Evolutionary conservation across 2,797 vertebrate genomes (phyloP).

Genomic region (Ctenosaura bakeri): DNA sequence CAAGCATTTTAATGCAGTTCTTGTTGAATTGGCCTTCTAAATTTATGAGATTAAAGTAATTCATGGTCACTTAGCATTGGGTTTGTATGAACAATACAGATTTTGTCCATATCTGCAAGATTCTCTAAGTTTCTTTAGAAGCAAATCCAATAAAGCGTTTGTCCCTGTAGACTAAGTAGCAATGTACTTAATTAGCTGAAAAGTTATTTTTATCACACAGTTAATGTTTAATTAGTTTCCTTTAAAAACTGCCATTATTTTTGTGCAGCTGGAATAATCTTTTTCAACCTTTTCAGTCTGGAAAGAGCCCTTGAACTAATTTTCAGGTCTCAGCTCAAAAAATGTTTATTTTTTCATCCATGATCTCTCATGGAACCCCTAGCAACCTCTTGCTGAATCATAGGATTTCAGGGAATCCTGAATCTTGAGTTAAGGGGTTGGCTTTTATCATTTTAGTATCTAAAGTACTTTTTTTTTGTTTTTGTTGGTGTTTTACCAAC

Average conservation of each 20-base stretch:
- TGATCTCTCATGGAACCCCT: too few species aligned
- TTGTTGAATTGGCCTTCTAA: background rate
- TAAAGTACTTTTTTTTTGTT: background rate
- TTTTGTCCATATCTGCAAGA: background rate
- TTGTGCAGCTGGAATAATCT: background rate
- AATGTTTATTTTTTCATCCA: too few species aligned
- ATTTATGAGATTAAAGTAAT: background rate
- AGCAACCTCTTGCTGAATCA: too few species aligned
- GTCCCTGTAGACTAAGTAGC: background rate
- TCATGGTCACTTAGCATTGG: background rate
- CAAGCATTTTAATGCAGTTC: background rate
- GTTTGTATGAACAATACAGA: background rate
- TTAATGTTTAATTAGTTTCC: background rate
- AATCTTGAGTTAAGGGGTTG: background rate
- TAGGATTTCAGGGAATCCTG: too few species aligned
- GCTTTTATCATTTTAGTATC: background rate
- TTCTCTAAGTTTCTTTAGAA: background rate
- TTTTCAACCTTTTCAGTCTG: background rate
- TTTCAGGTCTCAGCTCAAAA: background rate
- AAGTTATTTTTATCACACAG: background rate
- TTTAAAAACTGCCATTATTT: background rate
- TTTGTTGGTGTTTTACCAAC: background rate
- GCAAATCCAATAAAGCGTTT: slow-evolving; percentile 1
- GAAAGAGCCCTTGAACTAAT: background rate
- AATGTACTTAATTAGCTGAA: background rate